Conservation (phyloP, 1,140 invertebrate genomes). For the Achatina immaculata region DNA sequence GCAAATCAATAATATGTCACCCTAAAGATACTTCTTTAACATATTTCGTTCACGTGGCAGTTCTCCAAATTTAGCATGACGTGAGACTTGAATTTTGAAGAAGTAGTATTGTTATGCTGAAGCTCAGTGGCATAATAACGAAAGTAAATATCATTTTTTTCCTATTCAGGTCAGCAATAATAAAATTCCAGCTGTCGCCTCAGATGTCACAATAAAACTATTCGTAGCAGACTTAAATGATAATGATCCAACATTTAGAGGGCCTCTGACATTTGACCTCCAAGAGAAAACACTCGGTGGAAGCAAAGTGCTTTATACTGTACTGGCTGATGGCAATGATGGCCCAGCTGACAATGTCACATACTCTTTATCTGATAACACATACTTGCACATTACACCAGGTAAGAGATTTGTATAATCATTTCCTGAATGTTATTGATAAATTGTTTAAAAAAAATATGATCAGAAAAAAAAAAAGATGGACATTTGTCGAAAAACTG, state of each 20-base stretch:
- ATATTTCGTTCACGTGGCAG: too few species aligned
- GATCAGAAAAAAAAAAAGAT: too few species aligned
- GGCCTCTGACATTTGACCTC: constrained; percentile 39
- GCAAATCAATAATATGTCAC: too few species aligned
- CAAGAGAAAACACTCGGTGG: constrained; percentile 40
- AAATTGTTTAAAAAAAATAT: too few species aligned
- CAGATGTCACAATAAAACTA: constrained; percentile 46
- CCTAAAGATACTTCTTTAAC: too few species aligned
- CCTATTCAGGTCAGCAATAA: constrained; percentile 32
- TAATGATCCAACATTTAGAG: constrained; percentile 45
- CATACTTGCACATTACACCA: constrained; percentile 37
- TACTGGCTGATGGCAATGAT: constrained; percentile 50
- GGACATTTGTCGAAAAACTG: too few species aligned
- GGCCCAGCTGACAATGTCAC: constrained; percentile 43
- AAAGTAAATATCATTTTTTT: constrained; percentile 4
- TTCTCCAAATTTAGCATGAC: too few species aligned
- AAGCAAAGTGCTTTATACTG: constrained; percentile 38
- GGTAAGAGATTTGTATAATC: too few species aligned
- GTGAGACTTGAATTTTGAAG: too few species aligned
- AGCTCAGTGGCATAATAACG: too few species aligned
- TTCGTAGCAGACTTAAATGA: constrained; percentile 55
- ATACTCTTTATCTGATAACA: constrained; percentile 46
- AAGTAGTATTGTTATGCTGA: too few species aligned
- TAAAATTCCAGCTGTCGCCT: constrained; percentile 26
- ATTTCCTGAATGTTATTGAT: too few species aligned